phyloP scores from a whole-genome alignment of 2,888 invertebrate species.

The Agrotis puta region DNA sequence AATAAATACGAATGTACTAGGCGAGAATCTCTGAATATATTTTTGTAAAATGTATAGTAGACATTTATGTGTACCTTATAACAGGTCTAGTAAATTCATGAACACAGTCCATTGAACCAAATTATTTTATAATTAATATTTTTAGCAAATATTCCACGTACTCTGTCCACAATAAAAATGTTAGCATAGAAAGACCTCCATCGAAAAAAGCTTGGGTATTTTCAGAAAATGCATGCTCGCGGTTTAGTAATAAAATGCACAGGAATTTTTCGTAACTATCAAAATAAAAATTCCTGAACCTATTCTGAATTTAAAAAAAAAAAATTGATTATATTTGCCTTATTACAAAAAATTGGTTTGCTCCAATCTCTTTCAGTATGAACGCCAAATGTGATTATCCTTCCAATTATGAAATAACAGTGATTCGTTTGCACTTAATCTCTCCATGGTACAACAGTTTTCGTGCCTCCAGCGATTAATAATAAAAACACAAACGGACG shows the following conservation, averaged over 20 bases:
- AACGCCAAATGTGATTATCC: slow-evolving; percentile 30
- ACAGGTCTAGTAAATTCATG: too few species aligned
- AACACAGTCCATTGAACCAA: too few species aligned
- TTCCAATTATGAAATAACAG: slow-evolving; percentile 58
- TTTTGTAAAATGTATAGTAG: too few species aligned
- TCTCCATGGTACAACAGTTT: slow-evolving; percentile 72
- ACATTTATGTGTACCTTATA: too few species aligned
- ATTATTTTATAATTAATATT: too few species aligned
- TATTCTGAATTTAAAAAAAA: background rate
- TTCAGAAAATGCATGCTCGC: too few species aligned
- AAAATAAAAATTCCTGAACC: background rate
- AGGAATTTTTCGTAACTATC: background rate
- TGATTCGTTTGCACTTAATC: slow-evolving; percentile 61
- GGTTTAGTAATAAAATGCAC: too few species aligned
- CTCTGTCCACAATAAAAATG: too few species aligned
- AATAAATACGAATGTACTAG: background rate
- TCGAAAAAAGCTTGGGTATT: too few species aligned
- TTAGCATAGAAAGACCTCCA: too few species aligned
- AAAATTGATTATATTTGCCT: slow-evolving; percentile 26
- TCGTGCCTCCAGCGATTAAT: slow-evolving; percentile 82
- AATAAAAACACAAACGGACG: slow-evolving; percentile 78
- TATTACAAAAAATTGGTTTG: slow-evolving; percentile 16
- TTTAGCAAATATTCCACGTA: too few species aligned
- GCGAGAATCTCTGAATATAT: too few species aligned
- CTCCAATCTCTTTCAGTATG: slow-evolving; percentile 15